Evolutionary conservation across 2,797 vertebrate species (phyloP).

Genomic region (Oceanodroma leucorhoa): DNA sequence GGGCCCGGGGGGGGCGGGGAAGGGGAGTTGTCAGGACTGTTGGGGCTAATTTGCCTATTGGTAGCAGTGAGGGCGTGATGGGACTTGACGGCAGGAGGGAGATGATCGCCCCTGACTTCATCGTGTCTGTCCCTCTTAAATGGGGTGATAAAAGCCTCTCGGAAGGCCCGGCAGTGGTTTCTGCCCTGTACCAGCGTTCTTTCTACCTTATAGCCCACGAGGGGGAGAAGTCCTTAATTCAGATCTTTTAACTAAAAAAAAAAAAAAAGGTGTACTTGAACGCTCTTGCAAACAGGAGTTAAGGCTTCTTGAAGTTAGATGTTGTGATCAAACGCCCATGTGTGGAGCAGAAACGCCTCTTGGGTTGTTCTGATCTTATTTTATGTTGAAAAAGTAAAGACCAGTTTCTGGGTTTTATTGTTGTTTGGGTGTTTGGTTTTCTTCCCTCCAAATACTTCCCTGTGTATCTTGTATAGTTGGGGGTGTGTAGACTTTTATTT

Average conservation of each 20-base stretch:
- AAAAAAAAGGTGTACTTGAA: background rate
- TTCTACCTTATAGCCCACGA: background rate
- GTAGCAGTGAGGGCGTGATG: background rate
- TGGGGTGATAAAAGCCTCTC: background rate
- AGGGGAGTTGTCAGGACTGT: background rate
- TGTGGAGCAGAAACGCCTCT: background rate
- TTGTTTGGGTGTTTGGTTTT: background rate
- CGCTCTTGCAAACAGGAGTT: background rate
- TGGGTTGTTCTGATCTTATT: background rate
- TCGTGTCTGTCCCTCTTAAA: background rate
- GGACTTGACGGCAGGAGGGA: background rate
- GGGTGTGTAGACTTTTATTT: background rate
- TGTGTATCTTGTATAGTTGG: background rate
- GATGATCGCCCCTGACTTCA: background rate
- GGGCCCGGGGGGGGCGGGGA: background rate
- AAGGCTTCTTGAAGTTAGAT: background rate
- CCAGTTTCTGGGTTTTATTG: background rate
- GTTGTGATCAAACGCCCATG: accelerated
- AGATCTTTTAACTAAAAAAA: background rate
- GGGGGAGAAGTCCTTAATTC: background rate
- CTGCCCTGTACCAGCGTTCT: background rate
- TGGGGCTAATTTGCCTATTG: background rate
- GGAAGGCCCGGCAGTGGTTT: background rate
- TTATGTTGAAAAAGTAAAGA: background rate
- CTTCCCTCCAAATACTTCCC: background rate